Conservation (phyloP, 2,113 vertebrate genomes). For the Trinectes maculatus region DNA sequence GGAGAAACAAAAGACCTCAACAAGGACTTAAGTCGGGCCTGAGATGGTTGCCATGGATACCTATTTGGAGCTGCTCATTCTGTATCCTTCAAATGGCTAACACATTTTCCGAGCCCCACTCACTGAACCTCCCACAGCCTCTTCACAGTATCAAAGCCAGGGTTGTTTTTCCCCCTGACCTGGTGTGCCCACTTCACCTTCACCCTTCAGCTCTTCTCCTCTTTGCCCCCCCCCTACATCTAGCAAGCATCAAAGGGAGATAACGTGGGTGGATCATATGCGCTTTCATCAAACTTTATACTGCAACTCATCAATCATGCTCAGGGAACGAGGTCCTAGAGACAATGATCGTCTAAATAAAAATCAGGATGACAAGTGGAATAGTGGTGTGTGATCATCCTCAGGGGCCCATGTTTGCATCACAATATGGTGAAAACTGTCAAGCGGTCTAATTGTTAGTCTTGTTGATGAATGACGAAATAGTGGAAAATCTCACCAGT, state of each 20-base stretch:
- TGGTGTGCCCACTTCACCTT: constrained; percentile 42
- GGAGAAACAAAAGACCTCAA: constrained; percentile 67
- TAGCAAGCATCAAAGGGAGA: constrained; percentile 7
- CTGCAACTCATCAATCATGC: constrained; percentile 24
- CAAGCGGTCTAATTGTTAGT: constrained; percentile 8
- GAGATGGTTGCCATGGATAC: constrained; percentile 79
- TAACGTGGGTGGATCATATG: neutral
- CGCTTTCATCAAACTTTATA: constrained; percentile 37
- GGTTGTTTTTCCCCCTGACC: constrained; percentile 40
- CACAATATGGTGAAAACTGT: constrained; percentile 37
- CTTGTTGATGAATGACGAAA: constrained; percentile 52
- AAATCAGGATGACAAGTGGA: constrained; percentile 36
- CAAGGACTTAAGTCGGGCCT: constrained; percentile 61
- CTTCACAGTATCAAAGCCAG: constrained; percentile 49
- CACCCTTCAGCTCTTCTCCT: constrained; percentile 10
- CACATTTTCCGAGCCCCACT: constrained; percentile 33
- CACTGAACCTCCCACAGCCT: constrained; percentile 42
- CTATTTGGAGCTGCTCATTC: constrained; percentile 48
- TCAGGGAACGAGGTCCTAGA: constrained; percentile 19
- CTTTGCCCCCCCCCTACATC: neutral
- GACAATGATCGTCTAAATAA: constrained; percentile 25
- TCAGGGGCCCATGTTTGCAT: constrained; percentile 38
- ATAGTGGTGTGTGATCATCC: constrained; percentile 17
- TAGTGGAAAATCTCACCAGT: constrained; percentile 25
- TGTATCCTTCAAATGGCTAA: constrained; percentile 49